Percentiles rank a stretch among this genome's conserved stretches.
Evolutionary conservation across 2,113 vertebrate species (phyloP).

Genomic region (Syrmaticus mikado): DNA sequence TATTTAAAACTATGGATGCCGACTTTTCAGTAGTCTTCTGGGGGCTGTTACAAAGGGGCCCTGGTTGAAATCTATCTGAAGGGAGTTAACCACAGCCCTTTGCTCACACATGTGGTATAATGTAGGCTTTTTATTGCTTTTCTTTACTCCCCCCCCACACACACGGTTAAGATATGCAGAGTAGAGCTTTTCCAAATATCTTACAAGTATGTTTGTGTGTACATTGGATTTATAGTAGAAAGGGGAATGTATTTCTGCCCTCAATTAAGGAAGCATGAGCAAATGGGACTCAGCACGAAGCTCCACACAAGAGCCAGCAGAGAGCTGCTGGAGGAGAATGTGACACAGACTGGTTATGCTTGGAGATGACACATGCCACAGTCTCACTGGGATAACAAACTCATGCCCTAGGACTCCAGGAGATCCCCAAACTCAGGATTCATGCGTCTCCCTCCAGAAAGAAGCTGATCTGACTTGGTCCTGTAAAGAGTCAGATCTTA

Average conservation of each 20-base stretch:
- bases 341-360: neutral
- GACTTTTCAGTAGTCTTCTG: constrained; percentile 68
- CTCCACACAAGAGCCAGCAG: neutral
- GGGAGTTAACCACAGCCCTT: constrained; percentile 68
- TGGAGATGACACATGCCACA: neutral
- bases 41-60: constrained; percentile 64
- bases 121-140: constrained; percentile 69
- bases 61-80: constrained; percentile 68
- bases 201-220: constrained; percentile 19
- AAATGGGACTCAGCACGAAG: neutral
- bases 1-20: constrained; percentile 55
- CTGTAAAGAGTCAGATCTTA: neutral
- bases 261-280: constrained; percentile 10
- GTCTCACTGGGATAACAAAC: neutral
- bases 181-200: constrained; percentile 51
- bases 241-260: constrained; percentile 27
- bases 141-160: neutral
- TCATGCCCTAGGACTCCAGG: neutral
- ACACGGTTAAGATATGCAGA: neutral
- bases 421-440: neutral
- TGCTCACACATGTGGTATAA: constrained; percentile 65
- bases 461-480: neutral
- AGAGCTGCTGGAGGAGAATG: neutral
- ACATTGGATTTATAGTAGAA: constrained; percentile 11
- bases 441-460: neutral